Evolutionary conservation across 1,140 invertebrate genomes (phyloP).

Genomic region (Cephus cinctus): DNA sequence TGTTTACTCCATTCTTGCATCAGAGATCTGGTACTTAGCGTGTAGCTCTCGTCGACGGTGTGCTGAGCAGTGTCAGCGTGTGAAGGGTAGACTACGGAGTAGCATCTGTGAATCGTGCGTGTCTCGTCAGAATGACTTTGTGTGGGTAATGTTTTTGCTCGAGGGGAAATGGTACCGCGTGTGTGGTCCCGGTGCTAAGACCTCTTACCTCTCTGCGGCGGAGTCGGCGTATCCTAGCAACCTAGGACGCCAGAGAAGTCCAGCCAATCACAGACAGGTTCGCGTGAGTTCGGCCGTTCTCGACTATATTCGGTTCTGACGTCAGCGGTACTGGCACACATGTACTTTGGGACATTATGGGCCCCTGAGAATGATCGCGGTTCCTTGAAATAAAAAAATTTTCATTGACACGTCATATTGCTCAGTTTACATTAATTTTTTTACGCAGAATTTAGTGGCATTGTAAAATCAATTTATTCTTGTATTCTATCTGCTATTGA

Average conservation of each 20-base stretch:
- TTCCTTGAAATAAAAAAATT: too few species aligned
- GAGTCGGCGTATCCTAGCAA: conserved; percentile 47
- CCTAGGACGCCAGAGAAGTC: conserved; percentile 41
- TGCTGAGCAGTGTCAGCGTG: conserved; percentile 19
- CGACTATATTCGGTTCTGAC: conserved; percentile 41
- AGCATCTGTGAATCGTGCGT: conserved; percentile 20
- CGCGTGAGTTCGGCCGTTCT: conserved; percentile 31
- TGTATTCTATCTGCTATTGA: too few species aligned
- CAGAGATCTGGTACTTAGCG: too few species aligned
- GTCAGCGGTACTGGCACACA: conserved; percentile 36
- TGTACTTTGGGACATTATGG: conserved; percentile 18
- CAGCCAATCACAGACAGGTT: conserved; percentile 37
- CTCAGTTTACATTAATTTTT: too few species aligned
- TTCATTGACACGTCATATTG: too few species aligned
- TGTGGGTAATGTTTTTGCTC: conserved; percentile 53
- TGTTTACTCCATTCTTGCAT: too few species aligned
- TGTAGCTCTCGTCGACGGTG: conserved; percentile 21
- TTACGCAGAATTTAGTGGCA: too few species aligned
- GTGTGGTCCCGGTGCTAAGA: conserved; percentile 39
- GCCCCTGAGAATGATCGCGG: too few species aligned
- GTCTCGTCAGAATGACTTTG: conserved; percentile 21
- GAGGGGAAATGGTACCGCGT: conserved; percentile 53
- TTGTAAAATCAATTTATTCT: too few species aligned
- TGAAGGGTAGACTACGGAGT: too few species aligned
- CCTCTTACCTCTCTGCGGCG: not conserved